Evolutionary conservation across 2,888 invertebrate genomes (phyloP), one percentile per base, ranked within the genome.

Genomic region (Pammene aurita): DNA sequence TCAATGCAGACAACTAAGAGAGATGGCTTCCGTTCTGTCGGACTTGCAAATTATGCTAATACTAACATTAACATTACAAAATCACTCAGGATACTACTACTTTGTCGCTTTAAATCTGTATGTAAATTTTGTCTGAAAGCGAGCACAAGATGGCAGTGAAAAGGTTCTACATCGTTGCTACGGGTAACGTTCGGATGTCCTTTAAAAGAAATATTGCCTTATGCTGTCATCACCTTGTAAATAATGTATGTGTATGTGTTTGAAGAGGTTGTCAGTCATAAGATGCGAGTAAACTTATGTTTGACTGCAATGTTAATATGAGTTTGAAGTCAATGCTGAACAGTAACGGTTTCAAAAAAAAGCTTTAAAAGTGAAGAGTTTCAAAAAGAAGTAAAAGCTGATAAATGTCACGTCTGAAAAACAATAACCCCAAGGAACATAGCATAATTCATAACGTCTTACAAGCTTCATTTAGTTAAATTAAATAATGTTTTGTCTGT

Each of bases 11-110:
- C 48, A 41, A 58, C 52, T 35, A 63, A 63, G 57, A 67, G 57
- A 64, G 57, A 62, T 62, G 54, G 66, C 71, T 73, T 70, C 73
- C 69, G 71, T 73, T 72, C 66, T 50, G 54, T 54, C 66, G 48
- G 44, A 66, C 41, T 66, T 68, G 71, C 70, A 65, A 66, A 72
- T 68, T 68, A 70, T 65, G 56, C 57, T 18, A 58, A 68, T 46
- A n/a, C 13, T 41, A 7, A 35, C 14, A 69, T 65, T 65, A 65
- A 18, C 60, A 65, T 69, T 11, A 69, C 64, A 69, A 65, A 52
- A 65, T 26, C 44, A 44, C 14, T 9, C 46, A 46, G 18, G 48
- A 48, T n/a, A 14, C 13, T 11, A 26, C 18, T 5, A 50, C 50
- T 41, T 38, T 62, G 61, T 41, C 61, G 38, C 41, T 41, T 50